These are phyloP conservation scores for Procambarus clarkii DNA, from an alignment of 1,140 invertebrate genomes.

Conservation along the genomic window DNA sequence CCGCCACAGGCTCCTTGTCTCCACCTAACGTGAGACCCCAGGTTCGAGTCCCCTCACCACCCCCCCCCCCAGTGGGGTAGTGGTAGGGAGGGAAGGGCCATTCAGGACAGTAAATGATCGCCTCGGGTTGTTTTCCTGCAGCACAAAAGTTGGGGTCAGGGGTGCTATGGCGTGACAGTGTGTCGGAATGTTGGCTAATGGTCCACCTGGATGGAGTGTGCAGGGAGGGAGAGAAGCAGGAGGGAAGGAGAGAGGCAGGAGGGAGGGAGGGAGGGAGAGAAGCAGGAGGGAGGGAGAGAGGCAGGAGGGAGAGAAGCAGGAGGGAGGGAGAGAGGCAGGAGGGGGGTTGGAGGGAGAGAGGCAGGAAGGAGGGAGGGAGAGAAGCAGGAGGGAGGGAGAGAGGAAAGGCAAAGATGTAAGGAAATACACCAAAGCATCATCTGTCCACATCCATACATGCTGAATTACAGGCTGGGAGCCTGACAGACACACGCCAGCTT, in stretches of 20 bases:
- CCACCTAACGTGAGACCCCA: too few relatives aligned
- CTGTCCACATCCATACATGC: too few relatives aligned
- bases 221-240: neutral
- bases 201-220: neutral
- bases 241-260: too few relatives aligned
- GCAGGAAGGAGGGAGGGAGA: neutral
- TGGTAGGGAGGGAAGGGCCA: neutral
- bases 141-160: neutral
- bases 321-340: too few relatives aligned
- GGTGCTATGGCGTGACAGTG: neutral
- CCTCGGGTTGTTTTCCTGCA: neutral
- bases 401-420: too few relatives aligned
- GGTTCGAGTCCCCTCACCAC: neutral
- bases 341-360: neutral
- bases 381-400: neutral
- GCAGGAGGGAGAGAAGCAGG: neutral
- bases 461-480: too few relatives aligned
- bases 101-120: neutral
- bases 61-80: neutral
- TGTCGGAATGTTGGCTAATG: slow-evolving; percentile 2
- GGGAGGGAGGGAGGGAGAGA: neutral
- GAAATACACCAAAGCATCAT: too few relatives aligned
- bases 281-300: neutral
- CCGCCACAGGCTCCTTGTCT: too few relatives aligned
- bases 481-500: too few relatives aligned